These are phyloP conservation scores for Mizuhopecten yessoensis DNA, from an alignment of 1,140 invertebrate species.

Conservation along the genomic window DNA sequence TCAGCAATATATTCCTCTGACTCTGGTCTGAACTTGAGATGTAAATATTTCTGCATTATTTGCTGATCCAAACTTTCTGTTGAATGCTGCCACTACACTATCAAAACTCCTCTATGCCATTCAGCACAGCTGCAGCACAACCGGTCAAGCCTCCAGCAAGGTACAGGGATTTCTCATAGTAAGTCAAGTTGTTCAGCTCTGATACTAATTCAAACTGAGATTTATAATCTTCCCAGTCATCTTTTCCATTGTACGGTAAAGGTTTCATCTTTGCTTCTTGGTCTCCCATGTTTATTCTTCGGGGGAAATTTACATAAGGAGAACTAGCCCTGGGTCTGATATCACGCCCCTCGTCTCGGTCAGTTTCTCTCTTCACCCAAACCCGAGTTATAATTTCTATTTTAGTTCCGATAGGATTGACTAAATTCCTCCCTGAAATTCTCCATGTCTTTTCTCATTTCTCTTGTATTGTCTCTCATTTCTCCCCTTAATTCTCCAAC, in stretches of 20 bases:
- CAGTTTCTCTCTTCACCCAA: not conserved
- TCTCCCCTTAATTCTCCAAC: too few relatives aligned
- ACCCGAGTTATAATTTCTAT: not conserved
- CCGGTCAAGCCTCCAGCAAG: not conserved
- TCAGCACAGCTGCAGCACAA: not conserved
- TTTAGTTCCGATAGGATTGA: not conserved
- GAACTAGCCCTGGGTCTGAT: not conserved
- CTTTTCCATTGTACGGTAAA: not conserved
- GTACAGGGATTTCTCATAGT: slow-evolving; percentile 36
- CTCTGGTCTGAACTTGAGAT: slow-evolving; percentile 25
- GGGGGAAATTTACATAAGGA: not conserved
- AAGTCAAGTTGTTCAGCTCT: slow-evolving; percentile 43
- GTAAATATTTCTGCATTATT: not conserved
- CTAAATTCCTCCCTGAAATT: not conserved
- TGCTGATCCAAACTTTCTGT: slow-evolving; percentile 30
- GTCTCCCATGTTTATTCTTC: not conserved
- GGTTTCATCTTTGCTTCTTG: not conserved
- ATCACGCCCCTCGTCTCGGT: not conserved
- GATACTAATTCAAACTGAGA: slow-evolving; percentile 42
- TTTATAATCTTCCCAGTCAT: not conserved
- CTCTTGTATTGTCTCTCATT: too few relatives aligned
- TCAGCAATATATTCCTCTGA: slow-evolving; percentile 21
- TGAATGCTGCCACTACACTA: not conserved
- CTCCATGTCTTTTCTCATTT: not conserved
- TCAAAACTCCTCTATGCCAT: not conserved